Evolutionary conservation across 2,888 invertebrate species (phyloP), one percentile per base, ranked within the genome.

Genomic region (Dryocosmus kuriphilus): DNA sequence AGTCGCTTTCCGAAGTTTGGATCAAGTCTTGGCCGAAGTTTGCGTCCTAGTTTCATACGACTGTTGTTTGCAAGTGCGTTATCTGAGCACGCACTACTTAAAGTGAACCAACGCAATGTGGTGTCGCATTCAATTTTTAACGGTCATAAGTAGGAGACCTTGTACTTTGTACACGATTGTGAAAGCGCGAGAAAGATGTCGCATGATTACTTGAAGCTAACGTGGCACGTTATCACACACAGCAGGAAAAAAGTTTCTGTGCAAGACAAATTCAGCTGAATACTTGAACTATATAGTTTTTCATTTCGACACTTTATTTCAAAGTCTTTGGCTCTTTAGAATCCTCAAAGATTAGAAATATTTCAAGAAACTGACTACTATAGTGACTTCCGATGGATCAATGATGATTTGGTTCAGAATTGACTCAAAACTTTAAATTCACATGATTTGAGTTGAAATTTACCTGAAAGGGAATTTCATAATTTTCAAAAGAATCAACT

Each of bases 161-260:
- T 71, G 71, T 71, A 71, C 71, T 71, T 71, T 71, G 71, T n/a
- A 46, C 51, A 19, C 30, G 71, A 71, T 71, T 71, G 71, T 71
- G 71, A 71, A 71, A 71, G 19, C 67, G 24, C 65, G 38, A 65
- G 65, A 46, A 71, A 71, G 51, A 71, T 51, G 71, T 51, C 27
- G 46, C 30, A 51, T 51, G 27, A 71, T 65, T 71, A 67, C 67
- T 46, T 27, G 46, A 67, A 67, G 41, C 14, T 27, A 67, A 38
- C 38, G 65, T 7, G 38, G 24, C 38, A 65, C 32, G 32, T 65
- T 65, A 65, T 65, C 65, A 22, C 57, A 57, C 57, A 24, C 24
- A 22, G 11, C 22, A 22, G 4, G 57, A 8, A 57, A 57, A 57
- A 57, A 57, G 14, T 57, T 22, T 11, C 14, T 24, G n/a, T 1